Percentiles rank a stretch among this genome's conserved stretches.
phyloP scores from a whole-genome alignment of 2,888 invertebrate species.

The Athalia circularis region DNA sequence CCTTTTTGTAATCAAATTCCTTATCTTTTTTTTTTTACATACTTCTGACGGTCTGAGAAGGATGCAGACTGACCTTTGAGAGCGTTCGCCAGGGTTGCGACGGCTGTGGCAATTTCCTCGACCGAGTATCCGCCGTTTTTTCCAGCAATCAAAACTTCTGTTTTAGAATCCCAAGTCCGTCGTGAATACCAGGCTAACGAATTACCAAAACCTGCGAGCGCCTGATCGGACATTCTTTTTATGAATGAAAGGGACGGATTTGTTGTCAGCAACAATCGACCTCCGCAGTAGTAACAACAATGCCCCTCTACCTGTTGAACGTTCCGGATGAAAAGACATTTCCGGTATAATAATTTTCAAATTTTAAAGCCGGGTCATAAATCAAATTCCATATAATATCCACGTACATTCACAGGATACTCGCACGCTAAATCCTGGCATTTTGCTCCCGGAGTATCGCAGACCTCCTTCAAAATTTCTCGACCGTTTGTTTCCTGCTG shows the following conservation, averaged over 20 bases:
- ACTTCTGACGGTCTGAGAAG: too few relatives aligned
- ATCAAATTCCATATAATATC: background rate
- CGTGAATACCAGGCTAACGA: constrained; percentile 66
- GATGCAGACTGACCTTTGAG: constrained; percentile 54
- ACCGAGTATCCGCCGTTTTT: constrained; percentile 60
- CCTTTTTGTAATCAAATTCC: background rate
- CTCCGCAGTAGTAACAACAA: constrained; percentile 70
- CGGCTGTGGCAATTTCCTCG: constrained; percentile 58
- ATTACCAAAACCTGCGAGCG: constrained; percentile 55
- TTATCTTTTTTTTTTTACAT: too few relatives aligned
- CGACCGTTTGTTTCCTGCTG: constrained; percentile 57
- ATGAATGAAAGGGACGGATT: constrained; percentile 57
- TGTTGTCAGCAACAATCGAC: constrained; percentile 57
- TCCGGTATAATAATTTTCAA: background rate
- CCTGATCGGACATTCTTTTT: constrained; percentile 55
- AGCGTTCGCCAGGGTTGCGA: constrained; percentile 54
- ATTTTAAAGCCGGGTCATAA: background rate
- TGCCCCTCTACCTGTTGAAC: constrained; percentile 68
- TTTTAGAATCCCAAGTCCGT: constrained; percentile 55
- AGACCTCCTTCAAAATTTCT: constrained; percentile 64
- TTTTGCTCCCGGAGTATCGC: constrained; percentile 62
- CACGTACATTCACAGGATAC: constrained; percentile 63
- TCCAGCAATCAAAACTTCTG: constrained; percentile 66
- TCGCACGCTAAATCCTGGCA: constrained; percentile 64
- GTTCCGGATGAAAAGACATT: background rate